Evolutionary conservation across 2,113 vertebrate genomes (phyloP).

Genomic region (Campylorhamphus procurvoides): DNA sequence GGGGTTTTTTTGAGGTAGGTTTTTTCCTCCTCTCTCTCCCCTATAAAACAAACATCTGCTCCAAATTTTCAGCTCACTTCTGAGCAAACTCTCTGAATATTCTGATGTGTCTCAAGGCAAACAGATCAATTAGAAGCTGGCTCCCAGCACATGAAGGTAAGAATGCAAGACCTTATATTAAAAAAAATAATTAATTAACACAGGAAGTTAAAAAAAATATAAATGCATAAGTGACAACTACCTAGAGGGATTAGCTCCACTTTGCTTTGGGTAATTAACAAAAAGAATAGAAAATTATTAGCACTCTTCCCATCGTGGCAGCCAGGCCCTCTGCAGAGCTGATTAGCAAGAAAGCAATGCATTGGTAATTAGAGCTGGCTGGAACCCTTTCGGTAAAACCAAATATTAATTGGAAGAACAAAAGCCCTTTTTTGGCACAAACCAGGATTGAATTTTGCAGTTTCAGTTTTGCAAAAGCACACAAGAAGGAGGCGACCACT

Average conservation of each 20-base stretch:
- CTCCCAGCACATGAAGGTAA: background rate
- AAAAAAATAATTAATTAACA: background rate
- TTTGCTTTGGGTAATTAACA: constrained; percentile 3
- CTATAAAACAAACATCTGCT: constrained; percentile 68
- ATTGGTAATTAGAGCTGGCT: background rate
- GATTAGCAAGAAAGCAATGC: background rate
- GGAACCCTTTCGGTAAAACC: background rate
- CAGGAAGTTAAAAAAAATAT: background rate
- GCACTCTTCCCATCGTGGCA: background rate
- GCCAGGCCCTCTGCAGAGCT: background rate
- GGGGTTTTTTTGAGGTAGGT: background rate
- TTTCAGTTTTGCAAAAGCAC: background rate
- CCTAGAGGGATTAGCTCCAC: background rate
- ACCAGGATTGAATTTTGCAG: background rate
- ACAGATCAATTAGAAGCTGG: constrained; percentile 10
- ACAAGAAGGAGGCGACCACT: background rate
- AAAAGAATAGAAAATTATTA: constrained; percentile 20
- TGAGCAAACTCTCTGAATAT: constrained; percentile 32
- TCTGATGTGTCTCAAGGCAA: constrained; percentile 31
- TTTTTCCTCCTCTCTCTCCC: background rate
- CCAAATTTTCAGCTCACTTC: constrained; percentile 46
- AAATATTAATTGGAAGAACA: background rate
- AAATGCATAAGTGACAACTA: background rate
- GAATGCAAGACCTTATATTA: background rate
- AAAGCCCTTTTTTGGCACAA: background rate